A percentile compares a stretch with the other conserved stretches of the same genome.
Evolutionary conservation across 2,888 invertebrate genomes (phyloP).

Genomic region (Leptinotarsa haldemani): DNA sequence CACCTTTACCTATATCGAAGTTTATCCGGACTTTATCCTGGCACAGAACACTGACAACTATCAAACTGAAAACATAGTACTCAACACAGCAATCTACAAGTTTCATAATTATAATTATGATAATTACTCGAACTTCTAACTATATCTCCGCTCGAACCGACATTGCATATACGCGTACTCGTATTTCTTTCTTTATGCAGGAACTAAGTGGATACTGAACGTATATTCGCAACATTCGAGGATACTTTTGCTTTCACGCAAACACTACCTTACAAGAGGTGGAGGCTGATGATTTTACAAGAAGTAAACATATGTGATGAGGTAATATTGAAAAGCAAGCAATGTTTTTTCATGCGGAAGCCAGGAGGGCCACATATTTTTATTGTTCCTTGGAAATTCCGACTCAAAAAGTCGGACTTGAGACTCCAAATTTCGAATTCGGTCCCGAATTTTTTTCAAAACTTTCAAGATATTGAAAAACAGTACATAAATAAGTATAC

Average conservation of each 20-base stretch:
- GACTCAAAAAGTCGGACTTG: no score
- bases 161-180: background rate
- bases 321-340: constrained; percentile 1
- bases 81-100: background rate
- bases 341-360: background rate
- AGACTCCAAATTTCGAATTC: no score
- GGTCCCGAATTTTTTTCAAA: no score
- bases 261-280: constrained; percentile 9
- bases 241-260: constrained; percentile 16
- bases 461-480: no score
- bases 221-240: constrained; percentile 2
- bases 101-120: constrained; percentile 22
- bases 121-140: constrained; percentile 2
- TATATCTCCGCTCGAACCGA: constrained; percentile 1
- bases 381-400: background rate
- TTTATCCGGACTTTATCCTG: constrained; percentile 28
- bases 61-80: constrained; percentile 10
- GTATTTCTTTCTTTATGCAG: background rate
- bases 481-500: no score
- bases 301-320: constrained; percentile 6
- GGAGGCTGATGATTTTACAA: constrained; percentile 12
- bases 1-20: constrained; percentile 24
- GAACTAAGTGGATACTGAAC: constrained; percentile 7
- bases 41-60: constrained; percentile 15
- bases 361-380: no score